Conservation (phyloP, 2,113 vertebrate genomes). For the Leucosticte australis region DNA sequence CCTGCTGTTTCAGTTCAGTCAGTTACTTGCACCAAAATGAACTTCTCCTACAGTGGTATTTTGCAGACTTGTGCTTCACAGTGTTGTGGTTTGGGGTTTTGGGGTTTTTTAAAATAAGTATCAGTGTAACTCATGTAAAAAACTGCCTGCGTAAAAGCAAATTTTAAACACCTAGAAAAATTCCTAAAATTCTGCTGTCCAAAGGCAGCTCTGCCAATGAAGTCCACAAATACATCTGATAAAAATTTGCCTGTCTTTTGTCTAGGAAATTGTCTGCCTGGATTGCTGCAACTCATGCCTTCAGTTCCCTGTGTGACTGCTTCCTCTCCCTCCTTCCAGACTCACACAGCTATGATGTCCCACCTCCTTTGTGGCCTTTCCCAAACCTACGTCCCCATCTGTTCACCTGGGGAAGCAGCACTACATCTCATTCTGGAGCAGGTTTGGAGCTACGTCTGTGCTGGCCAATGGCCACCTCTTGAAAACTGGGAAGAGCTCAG, state of each 20-base stretch:
- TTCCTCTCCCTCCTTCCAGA: neutral
- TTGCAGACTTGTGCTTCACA: neutral
- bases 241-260: neutral
- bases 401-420: neutral
- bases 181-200: neutral
- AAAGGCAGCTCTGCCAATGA: neutral
- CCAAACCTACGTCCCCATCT: neutral
- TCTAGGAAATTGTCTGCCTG: neutral
- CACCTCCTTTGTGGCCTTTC: neutral
- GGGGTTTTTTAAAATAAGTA: neutral
- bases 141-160: neutral
- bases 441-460: neutral
- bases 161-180: neutral
- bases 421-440: neutral
- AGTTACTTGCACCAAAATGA: neutral
- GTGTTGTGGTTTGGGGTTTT: neutral
- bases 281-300: neutral
- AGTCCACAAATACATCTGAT: neutral
- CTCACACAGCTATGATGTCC: rapidly evolving
- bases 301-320: neutral
- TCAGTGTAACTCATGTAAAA: neutral
- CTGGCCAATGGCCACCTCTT: neutral
- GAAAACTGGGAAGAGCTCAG: neutral
- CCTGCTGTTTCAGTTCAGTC: neutral
- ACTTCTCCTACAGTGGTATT: neutral